Conservation (phyloP, 2,113 vertebrate genomes). For the Channa maculata region DNA sequence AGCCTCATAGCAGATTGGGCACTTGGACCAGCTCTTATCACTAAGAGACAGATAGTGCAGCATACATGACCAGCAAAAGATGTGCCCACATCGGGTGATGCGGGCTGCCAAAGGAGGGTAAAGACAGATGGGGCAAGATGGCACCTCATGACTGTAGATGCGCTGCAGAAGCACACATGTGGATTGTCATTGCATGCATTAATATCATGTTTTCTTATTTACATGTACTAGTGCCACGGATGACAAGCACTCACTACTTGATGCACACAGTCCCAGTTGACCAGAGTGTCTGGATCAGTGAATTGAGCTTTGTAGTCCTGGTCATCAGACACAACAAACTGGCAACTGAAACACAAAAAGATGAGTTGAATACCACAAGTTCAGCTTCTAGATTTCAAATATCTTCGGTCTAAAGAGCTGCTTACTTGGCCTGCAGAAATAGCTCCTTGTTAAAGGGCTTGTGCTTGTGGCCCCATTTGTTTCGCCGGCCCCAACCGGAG, state of each 20-base stretch:
- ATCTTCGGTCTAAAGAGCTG: constrained; percentile 34
- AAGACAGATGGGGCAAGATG: constrained; percentile 97
- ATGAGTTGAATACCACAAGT: not conserved
- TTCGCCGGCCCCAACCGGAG: constrained; percentile 93
- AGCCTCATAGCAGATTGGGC: constrained; percentile 96
- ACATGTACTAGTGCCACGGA: not conserved
- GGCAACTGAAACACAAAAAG: constrained; percentile 87
- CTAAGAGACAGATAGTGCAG: constrained; percentile 96
- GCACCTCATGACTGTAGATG: constrained; percentile 98
- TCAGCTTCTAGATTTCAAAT: not conserved
- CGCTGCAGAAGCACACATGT: constrained; percentile 81
- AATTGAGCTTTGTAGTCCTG: constrained; percentile 98
- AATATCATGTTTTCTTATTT: not conserved
- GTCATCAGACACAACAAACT: constrained; percentile 97
- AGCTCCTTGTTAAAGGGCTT: constrained; percentile 99
- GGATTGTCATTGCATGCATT: too few relatives aligned
- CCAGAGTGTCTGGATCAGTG: constrained; percentile 97
- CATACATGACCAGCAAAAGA: constrained; percentile 99
- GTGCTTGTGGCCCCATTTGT: constrained; percentile 96
- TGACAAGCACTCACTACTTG: constrained; percentile 91
- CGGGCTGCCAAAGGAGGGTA: constrained; percentile 95
- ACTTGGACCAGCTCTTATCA: constrained; percentile 97
- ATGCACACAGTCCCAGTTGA: constrained; percentile 99
- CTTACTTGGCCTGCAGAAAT: constrained; percentile 99
- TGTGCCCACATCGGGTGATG: constrained; percentile 97